Evolutionary conservation across 2,113 vertebrate genomes (phyloP).

Genomic region (Myrmecobius fasciatus): DNA sequence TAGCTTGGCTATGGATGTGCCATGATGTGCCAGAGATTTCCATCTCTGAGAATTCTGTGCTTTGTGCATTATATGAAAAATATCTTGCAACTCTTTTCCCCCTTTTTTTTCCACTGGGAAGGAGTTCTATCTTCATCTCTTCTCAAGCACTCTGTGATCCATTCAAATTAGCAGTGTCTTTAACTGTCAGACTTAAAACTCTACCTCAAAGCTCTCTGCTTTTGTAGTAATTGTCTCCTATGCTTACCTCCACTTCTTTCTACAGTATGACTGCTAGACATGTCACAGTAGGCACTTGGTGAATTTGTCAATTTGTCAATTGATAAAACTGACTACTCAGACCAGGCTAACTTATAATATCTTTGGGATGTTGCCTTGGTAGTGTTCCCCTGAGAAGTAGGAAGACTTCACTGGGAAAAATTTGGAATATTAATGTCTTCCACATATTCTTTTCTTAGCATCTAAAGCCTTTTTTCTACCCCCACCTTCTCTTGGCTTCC

Average conservation of each 20-base stretch:
- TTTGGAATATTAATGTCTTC: not conserved
- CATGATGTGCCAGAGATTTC: not conserved
- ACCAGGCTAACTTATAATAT: not conserved
- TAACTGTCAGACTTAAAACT: not conserved
- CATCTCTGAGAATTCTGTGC: not conserved
- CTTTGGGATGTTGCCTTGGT: not conserved
- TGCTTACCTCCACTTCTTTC: not conserved
- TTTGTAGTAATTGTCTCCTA: not conserved
- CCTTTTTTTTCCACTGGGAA: not conserved
- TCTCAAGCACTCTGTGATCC: not conserved
- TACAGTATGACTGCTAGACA: not conserved
- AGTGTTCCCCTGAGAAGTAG: not conserved
- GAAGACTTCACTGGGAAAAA: not conserved
- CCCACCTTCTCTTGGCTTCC: not conserved
- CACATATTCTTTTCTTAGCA: not conserved
- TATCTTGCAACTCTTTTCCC: not conserved
- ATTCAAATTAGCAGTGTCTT: not conserved
- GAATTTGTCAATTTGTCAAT: not conserved
- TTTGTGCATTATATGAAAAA: not conserved
- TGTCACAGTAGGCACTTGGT: not conserved
- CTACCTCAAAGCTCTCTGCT: not conserved
- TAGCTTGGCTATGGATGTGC: not conserved
- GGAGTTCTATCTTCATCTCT: not conserved
- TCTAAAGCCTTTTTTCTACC: not conserved
- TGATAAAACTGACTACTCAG: not conserved